Evolutionary conservation across 2,888 invertebrate genomes (phyloP).

Genomic region (Syritta pipiens): DNA sequence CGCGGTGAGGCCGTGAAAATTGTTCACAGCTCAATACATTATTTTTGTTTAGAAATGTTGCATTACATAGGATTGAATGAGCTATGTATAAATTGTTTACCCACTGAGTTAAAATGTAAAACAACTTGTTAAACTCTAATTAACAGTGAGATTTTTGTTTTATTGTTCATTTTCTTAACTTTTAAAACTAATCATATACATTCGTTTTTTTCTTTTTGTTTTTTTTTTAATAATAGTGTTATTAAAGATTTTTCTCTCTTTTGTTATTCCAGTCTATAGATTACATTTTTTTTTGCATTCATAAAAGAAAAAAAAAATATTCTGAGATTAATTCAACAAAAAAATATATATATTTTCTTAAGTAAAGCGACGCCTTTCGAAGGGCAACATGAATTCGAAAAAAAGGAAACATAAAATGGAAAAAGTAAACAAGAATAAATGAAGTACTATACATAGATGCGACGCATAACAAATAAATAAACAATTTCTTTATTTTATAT

Average conservation of each 20-base stretch:
- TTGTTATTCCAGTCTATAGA: conserved; percentile 63
- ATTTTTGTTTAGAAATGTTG: too few species aligned
- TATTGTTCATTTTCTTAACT: conserved; percentile 61
- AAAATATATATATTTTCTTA: conserved; percentile 17
- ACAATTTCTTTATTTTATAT: conserved; percentile 19
- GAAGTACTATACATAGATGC: conserved; percentile 55
- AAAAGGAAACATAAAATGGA: conserved; percentile 3
- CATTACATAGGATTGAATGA: too few species aligned
- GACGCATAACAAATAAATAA: conserved; percentile 62
- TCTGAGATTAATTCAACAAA: not conserved
- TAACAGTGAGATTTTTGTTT: conserved; percentile 64
- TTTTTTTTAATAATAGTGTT: too few species aligned
- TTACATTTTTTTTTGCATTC: conserved; percentile 46
- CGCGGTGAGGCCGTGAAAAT: too few species aligned
- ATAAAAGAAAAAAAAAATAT: conserved; percentile 70
- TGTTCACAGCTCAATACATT: too few species aligned
- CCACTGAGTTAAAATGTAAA: not conserved
- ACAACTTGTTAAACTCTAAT: conserved; percentile 31
- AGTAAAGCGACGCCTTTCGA: conserved; percentile 30
- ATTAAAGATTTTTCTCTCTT: conserved; percentile 47
- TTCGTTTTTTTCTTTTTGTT: conserved; percentile 33
- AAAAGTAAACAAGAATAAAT: conserved; percentile 28
- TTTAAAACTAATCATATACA: conserved; percentile 48
- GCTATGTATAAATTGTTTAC: not conserved
- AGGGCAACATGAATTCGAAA: not conserved